Base-by-base conservation (phyloP, 2,888 invertebrate species). In the Eurytoma californica region DNA sequence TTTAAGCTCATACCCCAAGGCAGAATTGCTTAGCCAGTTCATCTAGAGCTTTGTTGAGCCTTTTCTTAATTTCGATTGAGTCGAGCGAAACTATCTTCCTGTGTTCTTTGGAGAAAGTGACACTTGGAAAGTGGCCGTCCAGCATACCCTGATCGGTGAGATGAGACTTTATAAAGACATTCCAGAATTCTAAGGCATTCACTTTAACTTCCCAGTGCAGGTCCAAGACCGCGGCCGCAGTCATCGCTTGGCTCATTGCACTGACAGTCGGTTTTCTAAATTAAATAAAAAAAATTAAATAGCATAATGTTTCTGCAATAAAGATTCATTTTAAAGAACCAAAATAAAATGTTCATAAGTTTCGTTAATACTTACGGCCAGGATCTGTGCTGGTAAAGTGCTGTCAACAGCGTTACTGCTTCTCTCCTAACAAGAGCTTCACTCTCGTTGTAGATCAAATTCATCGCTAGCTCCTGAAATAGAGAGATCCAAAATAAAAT, bases 141-240 rank as follows among this genome's bases (percentile, higher is more conserved):
- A 96, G 92, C 95, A 96, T 95, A n/a, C 96, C 96, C 90, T 96
- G 95, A 85, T 95, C 93, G 0, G 92, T 92, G 12, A 96, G 90
- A 72, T 93, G 92, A 0, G 92, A 92, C 30, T 92, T 91, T 63
- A 95, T 94, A 28, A 95, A 94, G 14, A 92, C 91, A 74, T 92
- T 92, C 96, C 96, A 96, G 86, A 95, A 96, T 77, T 92, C 91
- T 0, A 96, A 87, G 0, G 95, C 94, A 75, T 92, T 93, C 0
- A 94, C 90, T 89, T 95, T 95, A 0, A 96, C 96, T 88, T 96
- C 96, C 95, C 96, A 96, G 86, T 96, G 94, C 77, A 96, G 92
- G 88, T 96, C 96, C 13, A 92, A 91, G 0, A 94, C 92, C 0
- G 94, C 93, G 0, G 94, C 93, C 16, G 93, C 91, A 0, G 93